phyloP scores from a whole-genome alignment of 2,113 vertebrate species.

The Phocoena phocoena region DNA sequence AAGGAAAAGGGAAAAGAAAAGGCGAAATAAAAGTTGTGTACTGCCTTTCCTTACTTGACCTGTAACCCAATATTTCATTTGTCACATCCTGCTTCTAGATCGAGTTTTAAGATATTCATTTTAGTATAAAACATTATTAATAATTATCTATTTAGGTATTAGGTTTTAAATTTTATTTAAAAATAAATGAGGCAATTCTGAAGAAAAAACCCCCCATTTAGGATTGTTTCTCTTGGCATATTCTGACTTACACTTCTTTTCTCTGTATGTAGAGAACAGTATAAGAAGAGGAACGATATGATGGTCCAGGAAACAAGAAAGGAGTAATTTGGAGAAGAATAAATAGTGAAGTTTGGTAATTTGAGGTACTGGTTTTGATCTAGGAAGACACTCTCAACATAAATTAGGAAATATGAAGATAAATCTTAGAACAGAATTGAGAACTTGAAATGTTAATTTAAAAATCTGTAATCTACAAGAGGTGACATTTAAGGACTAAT shows the following conservation, averaged over 20 bases:
- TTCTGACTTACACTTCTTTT: background rate
- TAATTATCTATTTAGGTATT: background rate
- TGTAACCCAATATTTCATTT: background rate
- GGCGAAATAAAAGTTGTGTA: background rate
- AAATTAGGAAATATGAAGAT: conserved; percentile 13
- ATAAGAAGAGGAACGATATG: background rate
- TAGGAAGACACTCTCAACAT: background rate
- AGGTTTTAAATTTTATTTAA: conserved; percentile 18
- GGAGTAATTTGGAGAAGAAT: background rate
- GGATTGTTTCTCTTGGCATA: background rate
- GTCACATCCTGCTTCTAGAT: background rate
- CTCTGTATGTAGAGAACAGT: background rate
- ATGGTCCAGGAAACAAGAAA: background rate
- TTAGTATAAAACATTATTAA: background rate
- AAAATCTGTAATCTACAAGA: background rate
- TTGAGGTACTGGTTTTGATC: background rate
- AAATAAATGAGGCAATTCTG: background rate
- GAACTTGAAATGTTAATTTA: background rate
- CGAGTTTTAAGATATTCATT: background rate
- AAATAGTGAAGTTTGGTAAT: background rate
- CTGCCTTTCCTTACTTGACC: background rate
- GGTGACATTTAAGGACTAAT: background rate
- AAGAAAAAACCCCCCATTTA: background rate
- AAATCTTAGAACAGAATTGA: background rate
- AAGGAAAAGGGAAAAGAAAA: background rate